Evolutionary conservation across 2,888 invertebrate genomes (phyloP), one percentile per base, ranked within the genome.

Genomic region (Diaperis boleti): DNA sequence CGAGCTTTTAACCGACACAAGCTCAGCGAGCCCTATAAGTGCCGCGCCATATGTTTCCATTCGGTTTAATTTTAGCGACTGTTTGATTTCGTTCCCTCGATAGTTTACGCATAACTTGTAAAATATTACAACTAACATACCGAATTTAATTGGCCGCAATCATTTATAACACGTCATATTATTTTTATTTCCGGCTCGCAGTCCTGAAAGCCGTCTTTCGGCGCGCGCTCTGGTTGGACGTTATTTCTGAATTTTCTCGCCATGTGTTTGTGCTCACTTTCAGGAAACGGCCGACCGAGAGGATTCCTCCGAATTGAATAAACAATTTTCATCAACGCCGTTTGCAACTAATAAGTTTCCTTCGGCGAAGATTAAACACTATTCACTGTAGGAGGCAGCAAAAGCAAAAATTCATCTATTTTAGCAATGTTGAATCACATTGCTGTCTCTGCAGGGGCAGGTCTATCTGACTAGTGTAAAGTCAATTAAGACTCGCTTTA

Each of bases 51-150:
- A 47, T 64, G 64, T 64, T 60, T 60, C 60, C 64, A 60, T 60
- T 64, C 41, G 56, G 44, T 49, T 50, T 64, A 64, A 64, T 60
- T 64, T 64, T 64, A 64, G 64, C 47, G 29, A 55, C 55, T 64
- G 64, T 64, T 64, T 64, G 64, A 64, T 64, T 61, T 64, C 45
- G 33, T 56, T 64, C 56, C 56, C 29, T 37, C 14, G 15, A 17
- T 55, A 50, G 60, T 64, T 64, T 64, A 64, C 54, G 42, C 42
- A 64, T 54, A 49, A 64, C 59, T 54, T 64, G 59, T 64, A 59
- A 57, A 62, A 52, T 57, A 62, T 62, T 62, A 50, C 42, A 56
- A 13, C 54, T 39, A 50, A 31, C 41, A 42, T 54, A 29, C 41
- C 41, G 18, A 54, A 54, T 54, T 41, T 54, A 54, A 54, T 54